Evolutionary conservation across 2,113 vertebrate genomes (phyloP), one percentile per base, ranked within the genome.

Genomic region (Psilopogon haemacephalus): DNA sequence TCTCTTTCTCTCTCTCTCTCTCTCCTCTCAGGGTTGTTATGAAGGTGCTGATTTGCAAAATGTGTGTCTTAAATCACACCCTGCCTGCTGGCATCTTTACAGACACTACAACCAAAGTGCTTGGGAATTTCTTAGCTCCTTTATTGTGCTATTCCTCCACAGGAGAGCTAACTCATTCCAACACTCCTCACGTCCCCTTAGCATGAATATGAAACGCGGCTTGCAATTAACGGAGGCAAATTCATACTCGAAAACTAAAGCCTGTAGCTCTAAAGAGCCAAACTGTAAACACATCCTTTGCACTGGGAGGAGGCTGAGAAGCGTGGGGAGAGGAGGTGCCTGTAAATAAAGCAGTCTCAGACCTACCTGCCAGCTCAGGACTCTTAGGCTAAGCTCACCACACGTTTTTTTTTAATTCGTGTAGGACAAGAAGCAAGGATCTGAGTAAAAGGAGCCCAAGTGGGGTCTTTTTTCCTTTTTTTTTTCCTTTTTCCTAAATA

Each of bases 11-110:
- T 46, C 50, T 54, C 50, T 54, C 26, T 33, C 70, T 69, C 71
- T 37, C 89, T 62, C 54, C 63, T 26, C 52, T 59, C 79, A 65
- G 30, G 5, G 50, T 0, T 15, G 46, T 76, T 82, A 78, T 17
- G 21, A 75, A 86, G 94, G 54, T 3, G 40, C 90, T 83, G 86
- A 89, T 77, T 55, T 90, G 90, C 92, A 59, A 89, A 95, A 65
- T 30, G 67, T 23, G 75, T 65, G 4, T 65, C 88, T 59, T 91
- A 82, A 89, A 84, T 90, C 78, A 56, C 11, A 8, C 48, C 64
- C 75, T 46, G 67, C 67, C 79, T 60, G 42, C 37, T 75, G 92
- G 78, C 86, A 88, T 38, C 84, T 84, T 79, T 67, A 71, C 18
- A 77, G 86, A 23, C 75, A 27, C 56, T 35, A 28, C 12, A 69